phyloP scores from a whole-genome alignment of 2,888 invertebrate species.

The Gymnosoma rotundatum region DNA sequence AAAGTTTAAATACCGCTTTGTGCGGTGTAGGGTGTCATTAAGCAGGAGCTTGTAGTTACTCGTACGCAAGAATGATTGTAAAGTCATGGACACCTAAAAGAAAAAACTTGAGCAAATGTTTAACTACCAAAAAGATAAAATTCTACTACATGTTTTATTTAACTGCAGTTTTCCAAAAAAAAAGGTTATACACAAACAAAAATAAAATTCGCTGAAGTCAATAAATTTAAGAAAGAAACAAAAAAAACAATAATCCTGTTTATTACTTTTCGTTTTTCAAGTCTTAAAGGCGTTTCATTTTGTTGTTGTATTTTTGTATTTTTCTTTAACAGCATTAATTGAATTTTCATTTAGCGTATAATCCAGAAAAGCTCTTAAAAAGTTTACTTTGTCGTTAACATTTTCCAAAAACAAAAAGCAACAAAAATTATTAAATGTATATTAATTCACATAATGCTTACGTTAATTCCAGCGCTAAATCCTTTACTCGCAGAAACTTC shows the following conservation, averaged over 20 bases:
- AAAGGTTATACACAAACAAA: neutral
- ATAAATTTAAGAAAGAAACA: neutral
- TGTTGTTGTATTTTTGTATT: neutral
- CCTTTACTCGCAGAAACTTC: neutral
- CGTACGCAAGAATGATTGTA: slow-evolving; percentile 17
- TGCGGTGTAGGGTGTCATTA: neutral
- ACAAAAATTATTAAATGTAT: slow-evolving; percentile 45
- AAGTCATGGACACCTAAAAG: slow-evolving; percentile 2
- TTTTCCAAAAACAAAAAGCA: neutral
- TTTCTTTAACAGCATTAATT: slow-evolving; percentile 59
- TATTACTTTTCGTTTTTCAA: neutral
- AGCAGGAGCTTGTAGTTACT: neutral
- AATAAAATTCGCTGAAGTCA: neutral
- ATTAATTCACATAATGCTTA: slow-evolving; percentile 49
- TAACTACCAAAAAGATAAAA: neutral
- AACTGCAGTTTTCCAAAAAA: neutral
- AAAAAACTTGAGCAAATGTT: neutral
- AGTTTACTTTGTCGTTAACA: slow-evolving; percentile 41
- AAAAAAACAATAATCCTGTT: neutral
- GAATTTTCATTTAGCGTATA: slow-evolving; percentile 65
- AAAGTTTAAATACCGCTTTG: neutral
- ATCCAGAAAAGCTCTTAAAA: slow-evolving; percentile 69
- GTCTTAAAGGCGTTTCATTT: neutral
- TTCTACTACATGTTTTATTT: neutral
- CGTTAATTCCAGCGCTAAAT: slow-evolving; percentile 58